Conservation (phyloP, 2,113 vertebrate species). For the Aldabrachelys gigantea region DNA sequence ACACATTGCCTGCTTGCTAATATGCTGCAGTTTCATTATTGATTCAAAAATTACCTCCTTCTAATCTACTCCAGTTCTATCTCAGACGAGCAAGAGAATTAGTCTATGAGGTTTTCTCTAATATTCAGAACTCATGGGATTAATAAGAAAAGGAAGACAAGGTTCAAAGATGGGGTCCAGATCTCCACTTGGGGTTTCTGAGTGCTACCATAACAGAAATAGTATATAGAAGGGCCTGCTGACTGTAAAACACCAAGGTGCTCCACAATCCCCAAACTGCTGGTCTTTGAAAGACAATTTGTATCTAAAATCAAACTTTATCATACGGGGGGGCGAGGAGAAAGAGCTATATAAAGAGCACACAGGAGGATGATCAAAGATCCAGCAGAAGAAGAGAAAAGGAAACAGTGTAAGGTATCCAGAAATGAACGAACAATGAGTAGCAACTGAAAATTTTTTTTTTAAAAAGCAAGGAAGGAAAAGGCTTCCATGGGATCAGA, state of each 20-base stretch:
- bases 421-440: background rate
- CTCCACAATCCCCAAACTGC: background rate
- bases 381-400: background rate
- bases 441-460: background rate
- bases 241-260: background rate
- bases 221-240: background rate
- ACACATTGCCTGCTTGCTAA: background rate
- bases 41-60: background rate
- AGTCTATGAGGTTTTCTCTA: background rate
- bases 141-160: constrained; percentile 1
- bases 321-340: background rate
- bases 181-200: background rate
- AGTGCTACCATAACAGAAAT: background rate
- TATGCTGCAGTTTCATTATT: background rate
- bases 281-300: background rate
- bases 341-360: background rate
- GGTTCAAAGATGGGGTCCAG: background rate
- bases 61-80: background rate
- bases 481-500: background rate
- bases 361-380: background rate
- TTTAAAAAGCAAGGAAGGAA: background rate
- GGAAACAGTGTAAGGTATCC: background rate
- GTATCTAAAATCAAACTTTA: background rate
- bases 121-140: background rate
- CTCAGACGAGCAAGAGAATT: background rate